These are phyloP conservation scores for Amphiprion clarkii DNA, from an alignment of 2,797 vertebrate genomes.

Conservation along the genomic window DNA sequence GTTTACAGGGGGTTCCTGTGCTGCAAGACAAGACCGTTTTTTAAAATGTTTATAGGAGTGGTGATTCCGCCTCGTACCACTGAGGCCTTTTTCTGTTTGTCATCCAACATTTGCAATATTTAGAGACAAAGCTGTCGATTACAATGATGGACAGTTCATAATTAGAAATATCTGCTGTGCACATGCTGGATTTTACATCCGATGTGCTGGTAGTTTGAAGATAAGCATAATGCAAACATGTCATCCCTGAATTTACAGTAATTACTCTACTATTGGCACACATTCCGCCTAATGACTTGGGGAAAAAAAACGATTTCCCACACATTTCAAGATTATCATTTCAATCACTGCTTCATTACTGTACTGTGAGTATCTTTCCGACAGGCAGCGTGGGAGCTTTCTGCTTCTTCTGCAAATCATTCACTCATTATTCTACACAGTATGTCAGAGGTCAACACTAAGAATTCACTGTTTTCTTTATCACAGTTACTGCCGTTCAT, in stretches of 20 bases:
- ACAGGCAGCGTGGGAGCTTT: slow-evolving; percentile 10
- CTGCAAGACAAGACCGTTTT: not conserved
- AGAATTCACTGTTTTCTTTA: slow-evolving; percentile 9
- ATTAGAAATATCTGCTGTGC: slow-evolving; percentile 10
- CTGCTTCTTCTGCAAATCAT: slow-evolving; percentile 21
- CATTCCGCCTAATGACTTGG: slow-evolving; percentile 10
- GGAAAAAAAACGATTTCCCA: not conserved
- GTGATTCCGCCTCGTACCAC: not conserved
- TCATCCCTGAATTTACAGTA: slow-evolving; percentile 4
- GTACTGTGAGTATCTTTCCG: not conserved
- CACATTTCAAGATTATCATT: slow-evolving; percentile 28
- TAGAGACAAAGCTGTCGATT: slow-evolving; percentile 3
- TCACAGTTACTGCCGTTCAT: not conserved
- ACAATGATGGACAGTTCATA: slow-evolving; percentile 8
- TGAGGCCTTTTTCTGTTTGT: not conserved
- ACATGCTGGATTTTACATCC: not conserved
- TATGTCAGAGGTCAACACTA: slow-evolving; percentile 1
- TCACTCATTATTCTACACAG: slow-evolving; percentile 19
- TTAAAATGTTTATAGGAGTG: slow-evolving; percentile 14
- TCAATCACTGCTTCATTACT: slow-evolving; percentile 18
- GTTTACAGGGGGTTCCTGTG: slow-evolving; percentile 17
- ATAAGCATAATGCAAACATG: slow-evolving; percentile 1
- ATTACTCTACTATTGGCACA: slow-evolving; percentile 20
- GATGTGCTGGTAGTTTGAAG: slow-evolving; percentile 15
- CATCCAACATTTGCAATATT: not conserved